phyloP scores from a whole-genome alignment of 2,797 vertebrate species.

The Spinus olivaceus region DNA sequence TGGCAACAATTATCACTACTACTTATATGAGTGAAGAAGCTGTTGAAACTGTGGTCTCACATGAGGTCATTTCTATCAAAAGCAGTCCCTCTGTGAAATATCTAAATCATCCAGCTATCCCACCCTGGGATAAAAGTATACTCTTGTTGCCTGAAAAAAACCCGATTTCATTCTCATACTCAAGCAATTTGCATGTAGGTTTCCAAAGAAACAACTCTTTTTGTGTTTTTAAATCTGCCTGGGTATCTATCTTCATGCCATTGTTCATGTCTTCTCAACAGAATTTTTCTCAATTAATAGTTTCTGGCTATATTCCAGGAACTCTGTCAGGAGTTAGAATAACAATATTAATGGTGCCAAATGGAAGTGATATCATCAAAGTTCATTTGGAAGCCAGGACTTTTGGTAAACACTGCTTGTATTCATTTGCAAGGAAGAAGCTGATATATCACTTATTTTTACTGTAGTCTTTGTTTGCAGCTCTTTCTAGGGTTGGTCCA shows the following conservation, averaged over 20 bases:
- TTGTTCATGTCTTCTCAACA: background rate
- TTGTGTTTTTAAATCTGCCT: background rate
- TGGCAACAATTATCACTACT: background rate
- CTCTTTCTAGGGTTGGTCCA: background rate
- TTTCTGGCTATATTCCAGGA: background rate
- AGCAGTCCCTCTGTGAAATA: background rate
- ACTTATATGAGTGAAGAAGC: background rate
- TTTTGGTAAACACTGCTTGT: background rate
- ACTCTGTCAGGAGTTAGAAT: background rate
- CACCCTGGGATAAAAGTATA: background rate
- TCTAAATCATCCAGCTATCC: background rate
- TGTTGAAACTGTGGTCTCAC: background rate
- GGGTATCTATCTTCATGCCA: background rate
- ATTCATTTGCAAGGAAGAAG: constrained; percentile 15
- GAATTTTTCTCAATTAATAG: background rate
- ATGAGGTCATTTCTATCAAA: background rate
- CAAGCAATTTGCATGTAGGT: background rate
- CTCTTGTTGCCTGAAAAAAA: background rate
- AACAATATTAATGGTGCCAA: background rate
- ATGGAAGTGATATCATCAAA: background rate
- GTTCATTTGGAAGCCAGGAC: background rate
- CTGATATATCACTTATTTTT: background rate
- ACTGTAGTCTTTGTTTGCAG: background rate
- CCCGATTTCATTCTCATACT: background rate
- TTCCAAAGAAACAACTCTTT: background rate